Base-by-base conservation (phyloP, 1,140 invertebrate genomes). In the Brachionus calyciflorus region DNA sequence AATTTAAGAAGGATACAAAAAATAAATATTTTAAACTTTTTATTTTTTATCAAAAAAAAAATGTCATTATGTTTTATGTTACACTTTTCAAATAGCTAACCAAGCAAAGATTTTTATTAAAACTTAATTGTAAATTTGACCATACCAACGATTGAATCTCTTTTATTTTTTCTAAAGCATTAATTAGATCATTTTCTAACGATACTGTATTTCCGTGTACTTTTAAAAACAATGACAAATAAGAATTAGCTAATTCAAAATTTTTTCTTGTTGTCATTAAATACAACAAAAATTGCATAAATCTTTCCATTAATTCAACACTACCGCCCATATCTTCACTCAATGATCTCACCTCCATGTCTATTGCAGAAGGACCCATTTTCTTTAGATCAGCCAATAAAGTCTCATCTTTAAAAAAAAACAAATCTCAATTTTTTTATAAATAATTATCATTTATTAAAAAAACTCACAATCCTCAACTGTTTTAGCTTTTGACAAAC, bases 221-320 rank as follows among this genome's bases (percentile, higher is more conserved):
- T 85, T 96, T 95, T 10, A 98, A 82, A 86, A 96, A 97, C 17
- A 96, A 86, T 60, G 89, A 90, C n/a, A 98, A 86, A 86, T 95
- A 97, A 0, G 93, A 90, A 83, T 96, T 91, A 0, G 90, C 89
- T n/a, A 96, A 83, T 87, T 98, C 95, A 86, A 94, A 97, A 85
- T 96, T 89, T 78, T 83, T 89, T 80, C 92, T 92, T 2, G 87
- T 91, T 77, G 88, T 85, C 1, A 97, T 86, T 84, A 92, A 89
- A 70, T 83, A 85, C 46, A 88, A 84, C 6, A 97, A 83, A 82
- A 93, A 89, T 80, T 89, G 88, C 33, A 98, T 84, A 86, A 96
- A 98, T 77, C 91, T 88, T 37, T 89, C 80, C 87, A 97, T 88
- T 0, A 92, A 83, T 24, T 88, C 83, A 14, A 88, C 78, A 0